These are phyloP conservation scores for Myiozetetes cayanensis DNA, from an alignment of 2,113 vertebrate species.

Conservation along the genomic window DNA sequence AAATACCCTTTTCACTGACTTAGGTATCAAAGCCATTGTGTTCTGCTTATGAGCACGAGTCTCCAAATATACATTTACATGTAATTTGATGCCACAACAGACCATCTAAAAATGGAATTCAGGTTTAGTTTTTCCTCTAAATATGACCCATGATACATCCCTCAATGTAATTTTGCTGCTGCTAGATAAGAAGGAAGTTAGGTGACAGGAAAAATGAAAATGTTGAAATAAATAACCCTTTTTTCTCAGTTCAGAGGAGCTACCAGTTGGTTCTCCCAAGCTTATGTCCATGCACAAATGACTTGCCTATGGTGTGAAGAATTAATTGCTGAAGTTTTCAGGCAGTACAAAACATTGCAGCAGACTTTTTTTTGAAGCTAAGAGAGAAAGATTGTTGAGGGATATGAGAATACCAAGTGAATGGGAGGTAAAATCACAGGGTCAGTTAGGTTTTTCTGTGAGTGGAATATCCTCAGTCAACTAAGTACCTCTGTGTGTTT, in stretches of 20 bases:
- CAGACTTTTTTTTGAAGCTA: background rate
- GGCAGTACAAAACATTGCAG: background rate
- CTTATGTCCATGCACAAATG: background rate
- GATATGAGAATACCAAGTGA: background rate
- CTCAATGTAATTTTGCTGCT: background rate
- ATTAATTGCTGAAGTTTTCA: background rate
- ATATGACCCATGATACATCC: background rate
- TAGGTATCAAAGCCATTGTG: background rate
- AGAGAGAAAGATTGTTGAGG: background rate
- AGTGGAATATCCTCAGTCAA: background rate
- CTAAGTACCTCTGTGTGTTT: background rate
- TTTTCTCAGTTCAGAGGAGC: background rate
- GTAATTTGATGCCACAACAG: background rate
- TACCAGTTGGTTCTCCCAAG: background rate
- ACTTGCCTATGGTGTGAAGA: background rate
- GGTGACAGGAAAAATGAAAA: background rate
- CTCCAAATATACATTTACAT: background rate
- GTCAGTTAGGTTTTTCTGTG: background rate
- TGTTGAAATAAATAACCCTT: background rate
- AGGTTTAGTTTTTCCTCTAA: background rate
- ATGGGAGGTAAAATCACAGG: background rate
- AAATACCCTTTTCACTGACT: background rate
- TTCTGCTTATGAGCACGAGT: background rate
- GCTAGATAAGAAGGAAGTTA: background rate
- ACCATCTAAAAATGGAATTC: background rate